Base-by-base conservation (phyloP, 2,797 vertebrate species). In the Rhinophrynus dorsalis region DNA sequence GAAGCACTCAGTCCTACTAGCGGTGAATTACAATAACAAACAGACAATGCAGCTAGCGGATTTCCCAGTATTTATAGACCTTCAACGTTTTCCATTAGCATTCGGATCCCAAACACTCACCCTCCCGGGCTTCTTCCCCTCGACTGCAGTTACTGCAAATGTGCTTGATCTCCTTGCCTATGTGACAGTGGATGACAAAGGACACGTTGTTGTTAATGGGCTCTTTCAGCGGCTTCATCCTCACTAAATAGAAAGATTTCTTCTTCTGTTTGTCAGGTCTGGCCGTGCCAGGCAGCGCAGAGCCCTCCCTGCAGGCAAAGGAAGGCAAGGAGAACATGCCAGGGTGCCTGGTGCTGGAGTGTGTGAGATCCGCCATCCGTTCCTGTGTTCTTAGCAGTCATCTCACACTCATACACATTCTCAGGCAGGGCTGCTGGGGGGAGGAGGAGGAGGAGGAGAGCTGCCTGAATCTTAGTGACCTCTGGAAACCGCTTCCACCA, bases 111-210 rank as follows among this genome's bases (percentile, higher is more conserved):
- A n/a, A n/a, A n/a, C 77, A 93, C 96, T 98, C 92, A 99, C 97
- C 97, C 79, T 96, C 93, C 78, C 89, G 93, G 68, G 93, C 85
- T 81, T 90, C 93, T 82, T 94, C 93, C 73, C 94, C 95, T 45
- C 96, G 95, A 79, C 97, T 96, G 93, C 97, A 98, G 81, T 98
- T 98, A 90, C 97, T 94, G 94, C 97, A 99, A 79, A 99, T 98
- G 88, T 98, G 97, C 84, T 98, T 98, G 74, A 98, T 96, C 89
- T 99, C 97, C 83, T 97, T 98, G 71, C 97, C 94, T 80, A 99
- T 96, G 83, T 96, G 95, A 84, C 95, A 96, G 84, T 96, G 96
- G 80, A 98, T 94, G 82, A 93, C 92, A 71, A 98, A 98, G 79
- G 97, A 96, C 85, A 96, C 94, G 81, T 92, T 95, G 90, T 90